phyloP scores from a whole-genome alignment of 2,888 invertebrate genomes.

The Timema podura region DNA sequence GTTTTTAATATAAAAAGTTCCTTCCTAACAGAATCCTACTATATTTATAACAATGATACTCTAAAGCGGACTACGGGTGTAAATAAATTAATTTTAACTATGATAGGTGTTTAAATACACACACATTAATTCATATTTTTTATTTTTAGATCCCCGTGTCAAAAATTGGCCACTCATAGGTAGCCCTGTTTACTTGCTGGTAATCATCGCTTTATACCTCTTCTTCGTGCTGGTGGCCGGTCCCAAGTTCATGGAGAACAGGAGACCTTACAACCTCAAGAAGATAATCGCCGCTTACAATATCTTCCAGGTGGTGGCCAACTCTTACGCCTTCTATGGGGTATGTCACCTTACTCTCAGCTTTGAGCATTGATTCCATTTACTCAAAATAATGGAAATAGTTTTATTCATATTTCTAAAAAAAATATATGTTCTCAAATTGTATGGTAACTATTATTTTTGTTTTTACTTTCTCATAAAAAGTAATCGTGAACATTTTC shows the following conservation, averaged over 20 bases:
- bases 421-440: too few species aligned
- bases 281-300: conserved; percentile 71
- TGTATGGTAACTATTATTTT: too few species aligned
- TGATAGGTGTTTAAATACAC: background rate
- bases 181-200: conserved; percentile 53
- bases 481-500: too few species aligned
- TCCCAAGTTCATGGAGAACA: conserved; percentile 65
- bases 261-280: conserved; percentile 62
- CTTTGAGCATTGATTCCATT: too few species aligned
- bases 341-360: conserved; percentile 43
- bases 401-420: too few species aligned
- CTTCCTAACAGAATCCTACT: too few species aligned
- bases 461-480: too few species aligned
- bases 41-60: too few species aligned
- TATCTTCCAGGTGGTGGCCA: conserved; percentile 68
- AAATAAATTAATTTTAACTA: too few species aligned
- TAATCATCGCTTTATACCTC: conserved; percentile 54
- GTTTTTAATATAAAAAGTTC: too few species aligned
- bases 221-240: conserved; percentile 55
- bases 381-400: too few species aligned
- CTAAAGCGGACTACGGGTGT: too few species aligned
- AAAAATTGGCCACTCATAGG: conserved; percentile 61
- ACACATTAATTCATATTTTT: background rate
- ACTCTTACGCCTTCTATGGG: conserved; percentile 62
- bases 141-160: conserved; percentile 56